Evolutionary conservation across 1,140 invertebrate genomes (phyloP), one percentile per base, ranked within the genome.

Genomic region (Magallana gigas): DNA sequence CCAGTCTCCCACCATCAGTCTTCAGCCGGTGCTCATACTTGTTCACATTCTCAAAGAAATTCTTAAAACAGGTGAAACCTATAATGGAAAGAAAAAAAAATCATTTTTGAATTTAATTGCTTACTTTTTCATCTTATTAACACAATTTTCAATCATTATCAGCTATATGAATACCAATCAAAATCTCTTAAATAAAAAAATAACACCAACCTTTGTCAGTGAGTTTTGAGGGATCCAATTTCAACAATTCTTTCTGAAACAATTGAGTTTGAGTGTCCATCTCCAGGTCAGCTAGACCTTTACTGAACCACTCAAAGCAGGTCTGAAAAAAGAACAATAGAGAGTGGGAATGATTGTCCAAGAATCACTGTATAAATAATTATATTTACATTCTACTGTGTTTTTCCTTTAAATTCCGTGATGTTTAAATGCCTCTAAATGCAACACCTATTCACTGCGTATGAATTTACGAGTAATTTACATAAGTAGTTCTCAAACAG

Each of bases 11-110:
- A 9, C 87, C 89, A 36, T 90, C 89, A 84, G 90, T 92, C 86
- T 94, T 94, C 83, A 96, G 86, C 86, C 94, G 94, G 48, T 95
- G 93, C 83, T 96, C 95, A 88, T 94, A 92, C 11, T 94, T 90
- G 91, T 96, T 96, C 56, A 96, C 95, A 90, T 92, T 94, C 91
- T 96, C 95, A 93, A 96, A 96, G 88, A 95, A 96, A 57, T 93
- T 94, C 88, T 95, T 95, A 85, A 96, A 95, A 90, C 95, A 96
- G 11, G 92, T 91, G 91, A 96, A 96, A n/a, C 95, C 94, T 94
- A 81, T n/a, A 87, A 83, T 29, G 29, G 18, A 58, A 86, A 23
- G 36, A 84, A 9, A 83, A 83, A n/a, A 57, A n/a, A 57, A 57
- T 57, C n/a, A 2, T 48, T 48, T 48, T 5, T 48, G 36, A 48